Evolutionary conservation across 1,140 invertebrate genomes (phyloP).

Genomic region (Drosophila nannoptera): DNA sequence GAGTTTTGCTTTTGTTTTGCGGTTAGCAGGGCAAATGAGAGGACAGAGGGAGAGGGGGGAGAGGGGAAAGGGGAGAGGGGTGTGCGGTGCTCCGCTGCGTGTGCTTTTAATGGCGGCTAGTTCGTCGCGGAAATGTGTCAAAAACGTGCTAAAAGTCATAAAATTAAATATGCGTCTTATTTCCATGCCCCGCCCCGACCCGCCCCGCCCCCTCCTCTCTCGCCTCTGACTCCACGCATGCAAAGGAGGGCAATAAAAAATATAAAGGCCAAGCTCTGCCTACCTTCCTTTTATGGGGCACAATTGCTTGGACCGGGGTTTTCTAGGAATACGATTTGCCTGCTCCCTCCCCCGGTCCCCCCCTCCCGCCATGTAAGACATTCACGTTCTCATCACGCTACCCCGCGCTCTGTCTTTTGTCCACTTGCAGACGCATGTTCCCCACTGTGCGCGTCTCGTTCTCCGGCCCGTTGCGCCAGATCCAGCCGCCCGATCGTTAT

Average conservation of each 20-base stretch:
- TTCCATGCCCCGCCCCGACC: constrained; percentile 52
- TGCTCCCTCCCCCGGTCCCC: too few species aligned
- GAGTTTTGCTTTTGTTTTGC: constrained; percentile 15
- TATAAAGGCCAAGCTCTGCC: constrained; percentile 27
- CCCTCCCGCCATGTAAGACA: too few species aligned
- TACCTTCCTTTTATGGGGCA: neutral
- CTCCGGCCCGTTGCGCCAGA: constrained; percentile 86
- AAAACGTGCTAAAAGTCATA: constrained; percentile 78
- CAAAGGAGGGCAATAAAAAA: constrained; percentile 62
- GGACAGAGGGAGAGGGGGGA: neutral
- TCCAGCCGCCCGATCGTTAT: constrained; percentile 85
- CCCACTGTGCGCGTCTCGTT: constrained; percentile 97
- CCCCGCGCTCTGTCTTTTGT: neutral
- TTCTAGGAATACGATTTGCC: too few species aligned
- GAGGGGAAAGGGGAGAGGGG: neutral
- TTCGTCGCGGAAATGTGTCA: constrained; percentile 74
- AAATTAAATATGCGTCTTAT: constrained; percentile 78
- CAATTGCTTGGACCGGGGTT: too few species aligned
- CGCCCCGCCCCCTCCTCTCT: neutral
- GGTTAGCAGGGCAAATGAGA: constrained; percentile 5
- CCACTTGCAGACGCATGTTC: constrained; percentile 93
- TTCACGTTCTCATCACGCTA: constrained; percentile 13
- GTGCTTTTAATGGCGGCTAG: constrained; percentile 13
- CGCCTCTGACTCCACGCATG: neutral
- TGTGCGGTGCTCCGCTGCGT: neutral